Base-by-base conservation (phyloP, 2,797 vertebrate genomes). In the Bryconaethiops microstoma region DNA sequence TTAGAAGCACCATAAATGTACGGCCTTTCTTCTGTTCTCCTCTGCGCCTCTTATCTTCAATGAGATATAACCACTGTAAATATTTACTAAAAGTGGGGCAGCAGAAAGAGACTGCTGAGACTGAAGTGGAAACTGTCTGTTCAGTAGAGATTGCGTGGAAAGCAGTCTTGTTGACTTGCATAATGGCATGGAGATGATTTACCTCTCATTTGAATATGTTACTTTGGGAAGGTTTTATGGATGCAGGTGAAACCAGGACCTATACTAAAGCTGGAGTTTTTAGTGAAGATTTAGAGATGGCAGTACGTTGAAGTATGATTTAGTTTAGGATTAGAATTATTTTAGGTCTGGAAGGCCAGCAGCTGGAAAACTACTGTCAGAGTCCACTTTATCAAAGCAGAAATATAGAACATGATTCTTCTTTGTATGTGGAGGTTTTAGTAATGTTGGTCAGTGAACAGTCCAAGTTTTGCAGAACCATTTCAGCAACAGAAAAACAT, bases 11-110 rank as follows among this genome's bases (percentile, higher is more conserved):
- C 63, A 71, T 55, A 63, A 76, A 81, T 14, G 39, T 68, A 29
- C n/a, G 74, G 10, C 14, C 52, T 64, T 82, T 80, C 42, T 40
- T 76, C 73, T 76, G 79, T 62, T 75, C 67, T 71, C 55, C 59
- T 65, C 35, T 65, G 40, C 62, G 55, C 39, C 50, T 82, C 79
- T 82, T 84, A 76, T 84, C 72, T 67, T 63, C 35, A 73, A 42
- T 35, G 78, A 62, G 63, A 55, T 76, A 74, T 62, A 74, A 25
- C 55, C 35, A 78, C 42, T 68, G 42, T 78, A 78, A 82, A 82
- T 82, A 78, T 82, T 82, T 82, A 78, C 81, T 67, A 52, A 82
- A 74, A 40, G 81, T 82, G 75, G 76, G 80, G 80, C 74, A 64
- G 52, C 63, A 77, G 76, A 54, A 82, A 67, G 42, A 77, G 80